Base-by-base conservation (phyloP, 2,113 vertebrate species). In the Hystrix brachyura region DNA sequence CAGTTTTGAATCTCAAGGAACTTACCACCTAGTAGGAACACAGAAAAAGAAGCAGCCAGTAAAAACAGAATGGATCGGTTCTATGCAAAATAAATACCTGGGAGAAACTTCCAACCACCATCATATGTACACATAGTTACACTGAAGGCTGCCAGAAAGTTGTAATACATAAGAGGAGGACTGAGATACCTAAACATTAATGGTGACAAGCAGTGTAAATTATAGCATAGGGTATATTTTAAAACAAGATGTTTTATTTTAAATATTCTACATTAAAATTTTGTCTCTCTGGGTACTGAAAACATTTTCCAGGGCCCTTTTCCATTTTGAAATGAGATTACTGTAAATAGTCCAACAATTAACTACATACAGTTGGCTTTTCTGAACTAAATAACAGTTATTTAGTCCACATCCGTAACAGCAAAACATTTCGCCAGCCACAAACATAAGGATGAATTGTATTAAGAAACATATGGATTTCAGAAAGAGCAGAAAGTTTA, bases 241-340 rank as follows among this genome's bases (percentile, higher is more conserved):
- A 46, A 95, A 93, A 72, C 29, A 94, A 1, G 18, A 38, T 80
- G 46, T 72, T 94, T 94, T 71, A 59, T 83, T 91, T 95, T 95
- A 90, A 97, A 96, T 94, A 55, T 71, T 92, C 43, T 79, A 51
- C 43, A 71, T 89, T 94, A 82, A 89, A 86, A 96, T 48, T 85
- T 86, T 71, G 34, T 90, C 62, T 89, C 32, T 87, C 84, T 94
- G 83, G 87, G 91, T 53, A 27, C n/a, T 83, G 51, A 92, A 95
- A 96, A 92, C 69, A 87, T 95, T 97, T 95, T 97, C 64, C 85
- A 96, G 64, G 93, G 48, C 43, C 13, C 1, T 64, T 95, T 94
- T 96, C 74, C 83, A 94, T 91, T 92, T 81, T 94, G 74, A 79
- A 97, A 96, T 94, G 67, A 97, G 72, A 91, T 74, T 76, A 17